Conservation (phyloP, 1,140 invertebrate species). For the Cydia fagiglandana region DNA sequence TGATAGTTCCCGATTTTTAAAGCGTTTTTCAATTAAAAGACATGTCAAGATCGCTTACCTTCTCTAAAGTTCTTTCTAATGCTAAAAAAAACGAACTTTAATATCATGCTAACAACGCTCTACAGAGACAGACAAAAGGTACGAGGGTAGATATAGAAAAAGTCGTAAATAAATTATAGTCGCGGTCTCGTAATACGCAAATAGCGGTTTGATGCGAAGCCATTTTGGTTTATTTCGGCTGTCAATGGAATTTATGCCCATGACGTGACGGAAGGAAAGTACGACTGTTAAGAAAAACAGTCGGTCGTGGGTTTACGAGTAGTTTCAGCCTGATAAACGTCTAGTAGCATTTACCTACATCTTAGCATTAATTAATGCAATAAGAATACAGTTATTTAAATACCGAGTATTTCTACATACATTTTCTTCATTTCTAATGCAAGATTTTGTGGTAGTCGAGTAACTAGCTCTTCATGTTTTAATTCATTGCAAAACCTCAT, state of each 20-base stretch:
- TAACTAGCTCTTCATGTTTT: not conserved
- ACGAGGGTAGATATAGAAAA: not conserved
- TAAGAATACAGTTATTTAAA: no score
- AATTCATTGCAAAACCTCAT: not conserved
- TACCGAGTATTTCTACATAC: no score
- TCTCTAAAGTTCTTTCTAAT: no score
- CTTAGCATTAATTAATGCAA: no score
- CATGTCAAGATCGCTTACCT: no score
- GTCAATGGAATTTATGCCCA: not conserved
- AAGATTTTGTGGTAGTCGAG: not conserved
- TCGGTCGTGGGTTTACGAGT: not conserved
- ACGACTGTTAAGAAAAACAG: conserved; percentile 1
- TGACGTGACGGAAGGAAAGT: not conserved
- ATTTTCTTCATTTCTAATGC: no score
- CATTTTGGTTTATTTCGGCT: conserved; percentile 12
- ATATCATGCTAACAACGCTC: not conserved
- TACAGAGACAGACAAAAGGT: not conserved
- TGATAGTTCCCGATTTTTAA: no score
- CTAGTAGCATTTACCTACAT: not conserved
- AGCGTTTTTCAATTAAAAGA: no score
- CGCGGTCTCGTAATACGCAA: conserved; percentile 3
- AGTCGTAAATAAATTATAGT: not conserved
- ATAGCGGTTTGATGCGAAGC: conserved; percentile 15
- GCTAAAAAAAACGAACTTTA: no score
- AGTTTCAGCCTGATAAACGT: not conserved